These are phyloP conservation scores for Apeltes quadracus DNA, from an alignment of 2,113 vertebrate species.

Conservation along the genomic window DNA sequence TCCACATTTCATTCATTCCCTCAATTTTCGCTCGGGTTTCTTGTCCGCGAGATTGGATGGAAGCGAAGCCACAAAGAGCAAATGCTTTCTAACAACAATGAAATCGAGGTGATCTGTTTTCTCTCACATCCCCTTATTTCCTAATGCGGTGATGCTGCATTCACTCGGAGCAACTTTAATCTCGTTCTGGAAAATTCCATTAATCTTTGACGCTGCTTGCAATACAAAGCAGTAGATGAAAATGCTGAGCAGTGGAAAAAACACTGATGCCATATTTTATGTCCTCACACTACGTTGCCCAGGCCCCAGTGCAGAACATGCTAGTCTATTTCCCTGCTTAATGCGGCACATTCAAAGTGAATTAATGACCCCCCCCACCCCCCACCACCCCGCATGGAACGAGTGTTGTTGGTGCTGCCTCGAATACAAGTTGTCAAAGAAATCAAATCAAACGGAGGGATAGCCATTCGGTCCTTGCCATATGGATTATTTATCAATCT, in stretches of 20 bases:
- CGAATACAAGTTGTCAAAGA: slow-evolving; percentile 66
- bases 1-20: slow-evolving; percentile 52
- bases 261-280: slow-evolving; percentile 65
- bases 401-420: slow-evolving; percentile 53
- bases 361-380: slow-evolving; percentile 51
- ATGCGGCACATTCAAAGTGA: slow-evolving; percentile 66
- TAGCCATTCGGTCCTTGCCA: slow-evolving; percentile 74
- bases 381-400: slow-evolving; percentile 19
- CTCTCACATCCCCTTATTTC: slow-evolving; percentile 67
- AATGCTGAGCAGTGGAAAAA: slow-evolving; percentile 69
- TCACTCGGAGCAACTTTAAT: slow-evolving; percentile 70
- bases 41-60: slow-evolving; percentile 59
- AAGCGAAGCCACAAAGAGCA: slow-evolving; percentile 57
- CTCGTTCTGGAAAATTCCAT: slow-evolving; percentile 73
- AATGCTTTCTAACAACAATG: slow-evolving; percentile 71
- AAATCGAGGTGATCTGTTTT: slow-evolving; percentile 69
- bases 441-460: slow-evolving; percentile 72
- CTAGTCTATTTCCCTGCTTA: slow-evolving; percentile 62
- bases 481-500: slow-evolving; percentile 80
- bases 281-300: slow-evolving; percentile 57
- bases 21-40: slow-evolving; percentile 48
- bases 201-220: slow-evolving; percentile 67
- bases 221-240: slow-evolving; percentile 63
- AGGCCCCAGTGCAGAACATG: slow-evolving; percentile 51
- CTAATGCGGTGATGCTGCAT: slow-evolving; percentile 63